Conservation (phyloP, 2,888 invertebrate species). For the Lasioglossum lativentre region DNA sequence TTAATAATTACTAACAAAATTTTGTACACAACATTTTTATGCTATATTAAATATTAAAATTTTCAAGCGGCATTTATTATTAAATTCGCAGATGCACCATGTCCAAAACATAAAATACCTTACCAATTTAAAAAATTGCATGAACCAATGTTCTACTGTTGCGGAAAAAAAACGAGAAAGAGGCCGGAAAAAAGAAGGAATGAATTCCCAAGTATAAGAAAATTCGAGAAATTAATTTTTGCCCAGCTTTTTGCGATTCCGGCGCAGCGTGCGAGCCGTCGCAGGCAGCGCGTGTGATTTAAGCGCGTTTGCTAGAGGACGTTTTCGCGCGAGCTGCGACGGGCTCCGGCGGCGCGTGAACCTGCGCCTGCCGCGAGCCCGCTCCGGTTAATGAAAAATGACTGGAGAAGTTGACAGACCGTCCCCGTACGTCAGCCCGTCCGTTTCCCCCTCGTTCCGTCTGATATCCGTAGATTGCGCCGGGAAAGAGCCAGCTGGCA, state of each 20-base stretch:
- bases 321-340: conserved; percentile 14
- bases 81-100: no score
- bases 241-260: background rate
- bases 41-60: no score
- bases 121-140: no score
- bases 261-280: background rate
- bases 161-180: no score
- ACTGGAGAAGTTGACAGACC: conserved; percentile 61
- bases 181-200: background rate
- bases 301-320: conserved; percentile 1
- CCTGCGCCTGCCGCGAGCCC: conserved; percentile 16
- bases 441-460: conserved; percentile 24
- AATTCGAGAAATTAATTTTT: background rate
- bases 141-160: no score
- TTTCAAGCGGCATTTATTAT: no score
- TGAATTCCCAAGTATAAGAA: background rate
- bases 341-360: conserved; percentile 15
- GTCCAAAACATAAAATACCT: no score
- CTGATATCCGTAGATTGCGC: conserved; percentile 31
- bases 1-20: background rate
- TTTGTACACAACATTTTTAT: background rate
- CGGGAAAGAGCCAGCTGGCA: conserved; percentile 19
- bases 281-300: background rate
- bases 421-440: conserved; percentile 10
- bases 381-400: conserved; percentile 69